Base-by-base conservation (phyloP, 2,113 vertebrate species). In the Pionites leucogaster region DNA sequence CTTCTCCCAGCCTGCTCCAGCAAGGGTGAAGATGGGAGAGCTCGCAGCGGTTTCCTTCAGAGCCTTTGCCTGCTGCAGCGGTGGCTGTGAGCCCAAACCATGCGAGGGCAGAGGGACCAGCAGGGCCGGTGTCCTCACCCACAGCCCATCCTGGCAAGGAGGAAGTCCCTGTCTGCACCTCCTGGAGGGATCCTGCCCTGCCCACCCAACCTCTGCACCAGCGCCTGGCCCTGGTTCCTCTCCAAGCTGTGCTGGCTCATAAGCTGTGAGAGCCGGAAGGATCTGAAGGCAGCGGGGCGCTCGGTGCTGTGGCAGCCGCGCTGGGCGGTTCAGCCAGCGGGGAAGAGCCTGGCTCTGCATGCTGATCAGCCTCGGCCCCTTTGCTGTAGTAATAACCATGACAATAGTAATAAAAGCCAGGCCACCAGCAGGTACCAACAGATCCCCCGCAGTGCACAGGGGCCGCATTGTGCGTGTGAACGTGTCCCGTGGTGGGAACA, bases 341-440 rank as follows among this genome's bases (percentile, higher is more conserved):
- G 78, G 76, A 74, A 63, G 55, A 53, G 85, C 77, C 42, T 91
- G 94, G 74, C 83, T 60, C 79, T 77, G 93, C 70, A 97, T 92
- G 93, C 80, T 62, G 84, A 91, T 82, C 64, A 95, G 86, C 80
- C 68, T 57, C 53, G 2, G 89, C 81, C 86, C 78, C 78, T 92
- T 3, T 41, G 88, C 90, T 76, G 24, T 3, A 50, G 83, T 4
- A 81, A 96, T 96, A 96, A 93, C 93, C 95, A 93, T 91, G 62
- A 93, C 93, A 97, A 95, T 93, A 41, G 95, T 10, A 84, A 91
- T 71, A 63, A 96, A 96, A 97, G 95, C 88, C 90, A 92, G 94
- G 84, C 94, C 92, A 91, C 88, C 90, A 96, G 95, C 96, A 97
- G 97, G 97, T 97, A 96, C 94, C 78, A 55, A 84, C 91, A 93